phyloP scores from a whole-genome alignment of 2,888 invertebrate genomes.

The Ischnus inquisitorius region DNA sequence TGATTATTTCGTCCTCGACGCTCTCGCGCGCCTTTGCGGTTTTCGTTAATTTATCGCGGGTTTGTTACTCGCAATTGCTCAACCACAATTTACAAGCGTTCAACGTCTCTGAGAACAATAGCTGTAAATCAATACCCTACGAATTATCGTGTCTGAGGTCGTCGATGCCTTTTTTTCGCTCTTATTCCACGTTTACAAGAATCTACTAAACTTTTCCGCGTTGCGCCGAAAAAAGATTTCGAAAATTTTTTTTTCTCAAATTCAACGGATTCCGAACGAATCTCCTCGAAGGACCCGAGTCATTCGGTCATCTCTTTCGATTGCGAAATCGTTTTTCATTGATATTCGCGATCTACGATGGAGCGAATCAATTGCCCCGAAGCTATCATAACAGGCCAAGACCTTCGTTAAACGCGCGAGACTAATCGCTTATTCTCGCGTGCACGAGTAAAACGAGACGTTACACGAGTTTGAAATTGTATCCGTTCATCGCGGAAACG shows the following conservation, averaged over 20 bases:
- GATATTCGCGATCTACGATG: not conserved
- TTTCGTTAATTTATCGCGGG: constrained; percentile 56
- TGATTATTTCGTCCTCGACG: constrained; percentile 51
- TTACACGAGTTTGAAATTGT: constrained; percentile 6
- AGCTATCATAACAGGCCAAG: constrained; percentile 28
- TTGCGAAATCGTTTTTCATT: constrained; percentile 19
- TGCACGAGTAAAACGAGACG: constrained; percentile 17
- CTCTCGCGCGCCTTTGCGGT: constrained; percentile 50
- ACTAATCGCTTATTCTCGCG: not conserved
- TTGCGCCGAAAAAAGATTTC: no score
- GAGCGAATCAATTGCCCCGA: constrained; percentile 25
- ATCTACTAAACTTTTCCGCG: no score
- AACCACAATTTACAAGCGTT: constrained; percentile 27
- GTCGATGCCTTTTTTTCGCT: not conserved
- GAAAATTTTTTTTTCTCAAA: no score
- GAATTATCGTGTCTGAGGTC: constrained; percentile 9
- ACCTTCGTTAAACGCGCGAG: constrained; percentile 29
- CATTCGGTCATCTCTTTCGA: not conserved
- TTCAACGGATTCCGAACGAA: no score
- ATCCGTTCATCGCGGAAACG: constrained; percentile 15
- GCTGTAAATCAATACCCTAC: constrained; percentile 1
- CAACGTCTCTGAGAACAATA: constrained; percentile 38
- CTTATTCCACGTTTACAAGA: not conserved
- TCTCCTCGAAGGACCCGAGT: not conserved
- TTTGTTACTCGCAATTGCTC: constrained; percentile 23